Evolutionary conservation across 2,113 vertebrate species (phyloP), one percentile per base, ranked within the genome.

Genomic region (Forbesichthys papilliferus): DNA sequence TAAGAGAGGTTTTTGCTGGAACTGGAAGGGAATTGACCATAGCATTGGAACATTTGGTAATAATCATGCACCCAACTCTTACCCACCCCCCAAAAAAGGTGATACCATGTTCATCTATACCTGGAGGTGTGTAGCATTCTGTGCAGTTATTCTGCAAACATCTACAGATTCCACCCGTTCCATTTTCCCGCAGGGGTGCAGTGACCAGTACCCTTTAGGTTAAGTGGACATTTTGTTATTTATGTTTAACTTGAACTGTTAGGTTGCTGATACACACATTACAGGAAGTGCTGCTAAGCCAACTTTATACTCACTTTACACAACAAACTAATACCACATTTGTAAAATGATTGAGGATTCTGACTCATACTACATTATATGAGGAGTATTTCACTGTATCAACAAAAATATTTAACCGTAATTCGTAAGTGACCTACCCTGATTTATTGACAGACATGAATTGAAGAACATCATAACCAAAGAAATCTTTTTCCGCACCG

Each of bases 381-480:
- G 49, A 13, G 1, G 49, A 51, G 1, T 5, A 34, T 48, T 57
- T 13, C 18, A 1, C 14, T 34, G 34, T 1, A 36, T 33, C 4
- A 47, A 0, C 20, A 33, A 36, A 6, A 34, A 5, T 20, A 20
- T 13, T 27, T 33, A 12, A 27, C 5, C 47, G 36, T 7, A 1
- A 20, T 20, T 8, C 14, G 14, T 34, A 48, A 48, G 36, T 42
- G 36, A 78, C 85, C 0, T 61, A 90, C 90, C 85, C 80, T 78
- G 85, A 90, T 7, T 61, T 33, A 0, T 0, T 3, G 1, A 68
- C 55, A 13, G 83, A 81, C 1, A 0, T 48, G 63, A 70, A 77
- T 18, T 89, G 90, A 46, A 85, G 74, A 61, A 91, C 90, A 62
- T 89, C 88, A 80, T 88, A 91, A 11, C 88, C 90, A 73, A 83